Conservation (phyloP, 1,140 invertebrate genomes). For the Leptoteleia sp. region DNA sequence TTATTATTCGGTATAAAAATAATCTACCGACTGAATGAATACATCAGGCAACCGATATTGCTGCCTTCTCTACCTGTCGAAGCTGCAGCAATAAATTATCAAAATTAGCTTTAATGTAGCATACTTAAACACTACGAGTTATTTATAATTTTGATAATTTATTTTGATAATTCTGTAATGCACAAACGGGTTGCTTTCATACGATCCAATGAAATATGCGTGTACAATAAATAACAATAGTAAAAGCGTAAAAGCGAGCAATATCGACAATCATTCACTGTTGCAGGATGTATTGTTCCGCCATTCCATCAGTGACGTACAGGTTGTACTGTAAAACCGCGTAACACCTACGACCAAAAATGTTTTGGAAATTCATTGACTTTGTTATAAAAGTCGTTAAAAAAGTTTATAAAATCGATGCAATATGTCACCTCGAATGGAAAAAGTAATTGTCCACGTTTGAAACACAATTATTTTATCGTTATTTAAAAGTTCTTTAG, state of each 20-base stretch:
- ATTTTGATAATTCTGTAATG: no score
- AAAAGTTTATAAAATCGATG: conserved; percentile 42
- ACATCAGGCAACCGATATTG: no score
- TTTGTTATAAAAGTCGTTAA: conserved; percentile 42
- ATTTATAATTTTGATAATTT: no score
- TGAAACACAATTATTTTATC: conserved; percentile 21
- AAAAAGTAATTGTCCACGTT: conserved; percentile 8
- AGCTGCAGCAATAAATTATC: no score
- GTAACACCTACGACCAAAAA: conserved; percentile 38
- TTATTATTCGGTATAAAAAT: no score
- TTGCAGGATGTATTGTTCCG: conserved; percentile 53
- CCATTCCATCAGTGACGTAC: conserved; percentile 41
- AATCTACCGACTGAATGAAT: no score
- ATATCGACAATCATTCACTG: conserved; percentile 38
- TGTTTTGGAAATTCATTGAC: conserved; percentile 32
- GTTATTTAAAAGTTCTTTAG: conserved; percentile 23
- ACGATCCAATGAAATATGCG: conserved; percentile 7
- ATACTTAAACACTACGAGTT: no score
- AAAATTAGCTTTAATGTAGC: no score
- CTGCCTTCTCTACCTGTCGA: no score
- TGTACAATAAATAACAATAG: conserved; percentile 30
- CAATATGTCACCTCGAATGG: conserved; percentile 18
- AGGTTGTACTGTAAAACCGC: conserved; percentile 41
- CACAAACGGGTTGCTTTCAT: no score
- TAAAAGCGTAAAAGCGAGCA: conserved; percentile 63